phyloP scores from a whole-genome alignment of 2,888 invertebrate species.

The Stenolophus ochropezus region DNA sequence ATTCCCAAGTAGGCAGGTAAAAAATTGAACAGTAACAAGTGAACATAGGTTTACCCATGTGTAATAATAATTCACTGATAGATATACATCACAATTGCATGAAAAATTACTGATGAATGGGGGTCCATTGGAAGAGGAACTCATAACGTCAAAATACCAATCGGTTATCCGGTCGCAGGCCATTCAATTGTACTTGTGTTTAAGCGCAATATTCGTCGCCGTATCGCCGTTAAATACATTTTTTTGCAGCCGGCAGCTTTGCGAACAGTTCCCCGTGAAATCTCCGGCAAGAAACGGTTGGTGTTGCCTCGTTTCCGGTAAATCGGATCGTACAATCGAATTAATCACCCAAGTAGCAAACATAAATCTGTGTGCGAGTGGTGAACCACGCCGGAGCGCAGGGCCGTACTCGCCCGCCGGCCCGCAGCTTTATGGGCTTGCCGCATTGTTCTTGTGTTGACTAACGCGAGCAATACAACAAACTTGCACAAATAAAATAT shows the following conservation, averaged over 20 bases:
- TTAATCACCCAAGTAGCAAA: conserved; percentile 57
- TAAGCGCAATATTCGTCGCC: neutral
- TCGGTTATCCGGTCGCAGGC: no score
- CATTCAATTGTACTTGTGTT: no score
- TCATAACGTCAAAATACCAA: no score
- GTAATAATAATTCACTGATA: no score
- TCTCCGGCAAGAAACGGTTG: conserved; percentile 33
- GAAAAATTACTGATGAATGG: no score
- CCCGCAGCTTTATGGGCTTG: conserved; percentile 1
- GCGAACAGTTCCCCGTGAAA: neutral
- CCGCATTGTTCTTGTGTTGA: conserved; percentile 23
- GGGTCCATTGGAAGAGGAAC: no score
- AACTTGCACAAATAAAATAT: conserved; percentile 30
- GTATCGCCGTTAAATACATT: neutral
- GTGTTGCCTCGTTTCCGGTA: conserved; percentile 45
- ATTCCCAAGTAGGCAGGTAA: no score
- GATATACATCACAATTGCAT: no score
- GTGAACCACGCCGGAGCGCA: neutral
- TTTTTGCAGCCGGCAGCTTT: neutral
- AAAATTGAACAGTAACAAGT: no score
- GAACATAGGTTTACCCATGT: no score
- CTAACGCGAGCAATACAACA: conserved; percentile 30
- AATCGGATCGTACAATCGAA: conserved; percentile 57
- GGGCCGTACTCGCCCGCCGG: neutral
- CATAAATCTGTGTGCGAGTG: conserved; percentile 51